Base-by-base conservation (phyloP, 2,888 invertebrate genomes). In the Acleris cristana region DNA sequence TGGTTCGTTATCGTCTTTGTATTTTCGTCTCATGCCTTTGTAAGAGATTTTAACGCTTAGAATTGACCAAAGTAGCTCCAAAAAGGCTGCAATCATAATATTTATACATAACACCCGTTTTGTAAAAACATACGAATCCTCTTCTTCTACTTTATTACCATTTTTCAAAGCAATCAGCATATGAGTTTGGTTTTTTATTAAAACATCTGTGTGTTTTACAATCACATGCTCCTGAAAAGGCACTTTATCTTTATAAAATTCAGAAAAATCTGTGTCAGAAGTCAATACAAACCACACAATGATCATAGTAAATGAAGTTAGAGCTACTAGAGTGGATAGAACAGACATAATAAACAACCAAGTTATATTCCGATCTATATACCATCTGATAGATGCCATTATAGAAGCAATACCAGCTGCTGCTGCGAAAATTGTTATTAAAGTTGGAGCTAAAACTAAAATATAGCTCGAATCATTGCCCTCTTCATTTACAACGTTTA, bases 361-460 rank as follows among this genome's bases (percentile, higher is more conserved):
- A 0, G 92, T 92, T 73, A 95, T 95, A 77, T 95, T 95, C 66
- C 93, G 90, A 76, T 95, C 95, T 55, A 95, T 93, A 78, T 95
- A 95, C 95, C 95, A 95, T 70, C 92, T 85, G 45, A 94, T 93
- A 76, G 95, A 95, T 0, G 95, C 95, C 55, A 95, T 78, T 14
- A 95, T 86, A 1, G 94, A 95, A 0, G 94, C 88, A 4, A 93
- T 66, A 1, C 94, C 94, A 0, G 94, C 92, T 0, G 88, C 86
- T 55, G 94, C 74, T 1, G 93, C 93, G 59, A 94, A 94, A 44
- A 93, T 70, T 1, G 93, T 90, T 70, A 94, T 86, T 64, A 94
- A 74, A 73, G 86, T 88, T 1, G 94, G 93, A 8, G 94, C 93
- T 58, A 94, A 67, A 12, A 93, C 90, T 52, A 93, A 79, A 71